These are phyloP conservation scores for Mamestra configurata DNA, from an alignment of 1,140 invertebrate genomes.

Conservation along the genomic window DNA sequence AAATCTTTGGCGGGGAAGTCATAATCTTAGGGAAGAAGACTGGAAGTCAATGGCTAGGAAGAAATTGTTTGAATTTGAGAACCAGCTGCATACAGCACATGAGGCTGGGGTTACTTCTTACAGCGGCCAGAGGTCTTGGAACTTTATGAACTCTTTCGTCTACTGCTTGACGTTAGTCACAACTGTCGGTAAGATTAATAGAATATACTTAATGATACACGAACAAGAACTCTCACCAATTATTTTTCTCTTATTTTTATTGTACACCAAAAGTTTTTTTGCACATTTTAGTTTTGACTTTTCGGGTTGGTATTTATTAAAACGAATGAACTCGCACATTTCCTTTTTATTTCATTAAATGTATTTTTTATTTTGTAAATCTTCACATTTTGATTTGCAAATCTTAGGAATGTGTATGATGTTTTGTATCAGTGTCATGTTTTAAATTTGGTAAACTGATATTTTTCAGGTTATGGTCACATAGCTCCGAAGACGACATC, in stretches of 20 bases:
- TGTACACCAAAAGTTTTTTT: not conserved
- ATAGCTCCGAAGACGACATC: slow-evolving; percentile 95
- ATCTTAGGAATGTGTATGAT: not conserved
- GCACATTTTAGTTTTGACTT: no score
- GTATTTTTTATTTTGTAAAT: not conserved
- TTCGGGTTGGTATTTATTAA: not conserved
- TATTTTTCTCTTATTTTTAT: no score
- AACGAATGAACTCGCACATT: not conserved
- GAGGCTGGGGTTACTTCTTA: slow-evolving; percentile 94
- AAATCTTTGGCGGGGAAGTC: slow-evolving; percentile 93
- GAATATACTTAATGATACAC: slow-evolving; percentile 8
- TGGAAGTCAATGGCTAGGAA: slow-evolving; percentile 95
- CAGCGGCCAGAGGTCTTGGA: slow-evolving; percentile 96
- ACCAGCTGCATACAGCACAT: slow-evolving; percentile 94
- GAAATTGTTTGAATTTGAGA: slow-evolving; percentile 95
- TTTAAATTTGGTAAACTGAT: not conserved
- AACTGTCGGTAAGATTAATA: slow-evolving; percentile 94
- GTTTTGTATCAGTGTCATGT: no score
- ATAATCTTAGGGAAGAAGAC: slow-evolving; percentile 94
- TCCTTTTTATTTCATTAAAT: not conserved
- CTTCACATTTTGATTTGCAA: no score
- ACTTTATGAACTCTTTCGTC: slow-evolving; percentile 96
- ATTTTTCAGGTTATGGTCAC: slow-evolving; percentile 96
- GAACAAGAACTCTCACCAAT: not conserved
- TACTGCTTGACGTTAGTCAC: slow-evolving; percentile 97